These are phyloP conservation scores for Glaucopsyche alexis DNA, from an alignment of 2,888 invertebrate genomes.

Conservation along the genomic window DNA sequence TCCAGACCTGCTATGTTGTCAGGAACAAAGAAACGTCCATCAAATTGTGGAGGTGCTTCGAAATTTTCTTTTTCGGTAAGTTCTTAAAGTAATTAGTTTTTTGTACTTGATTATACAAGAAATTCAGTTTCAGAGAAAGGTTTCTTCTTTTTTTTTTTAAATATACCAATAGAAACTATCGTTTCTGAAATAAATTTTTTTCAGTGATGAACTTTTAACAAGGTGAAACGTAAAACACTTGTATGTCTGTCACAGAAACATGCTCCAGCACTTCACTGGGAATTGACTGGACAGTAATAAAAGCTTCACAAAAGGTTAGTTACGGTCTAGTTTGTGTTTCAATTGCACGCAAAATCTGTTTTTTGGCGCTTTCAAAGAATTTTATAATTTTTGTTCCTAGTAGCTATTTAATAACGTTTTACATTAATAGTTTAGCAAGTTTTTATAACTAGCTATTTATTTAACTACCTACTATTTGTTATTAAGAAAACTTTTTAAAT, in stretches of 20 bases:
- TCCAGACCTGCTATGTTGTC: neutral
- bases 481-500: no score
- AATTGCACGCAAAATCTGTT: neutral
- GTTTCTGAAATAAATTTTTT: no score
- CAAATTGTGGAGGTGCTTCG: neutral
- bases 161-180: no score
- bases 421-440: no score
- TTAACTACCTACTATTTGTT: no score
- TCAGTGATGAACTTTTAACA: neutral
- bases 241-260: neutral
- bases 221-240: neutral
- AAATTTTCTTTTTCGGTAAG: neutral
- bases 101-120: neutral
- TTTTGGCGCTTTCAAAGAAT: neutral
- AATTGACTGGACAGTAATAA: neutral
- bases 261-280: neutral
- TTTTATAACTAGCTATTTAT: no score
- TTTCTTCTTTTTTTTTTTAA: no score
- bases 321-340: neutral
- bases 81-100: neutral
- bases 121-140: neutral
- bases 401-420: no score
- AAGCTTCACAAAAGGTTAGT: conserved; percentile 5
- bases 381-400: no score
- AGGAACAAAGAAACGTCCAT: conserved; percentile 1